These are phyloP conservation scores for Microcebus ravelobensis DNA, from an alignment of 2,113 vertebrate genomes.

Conservation along the genomic window DNA sequence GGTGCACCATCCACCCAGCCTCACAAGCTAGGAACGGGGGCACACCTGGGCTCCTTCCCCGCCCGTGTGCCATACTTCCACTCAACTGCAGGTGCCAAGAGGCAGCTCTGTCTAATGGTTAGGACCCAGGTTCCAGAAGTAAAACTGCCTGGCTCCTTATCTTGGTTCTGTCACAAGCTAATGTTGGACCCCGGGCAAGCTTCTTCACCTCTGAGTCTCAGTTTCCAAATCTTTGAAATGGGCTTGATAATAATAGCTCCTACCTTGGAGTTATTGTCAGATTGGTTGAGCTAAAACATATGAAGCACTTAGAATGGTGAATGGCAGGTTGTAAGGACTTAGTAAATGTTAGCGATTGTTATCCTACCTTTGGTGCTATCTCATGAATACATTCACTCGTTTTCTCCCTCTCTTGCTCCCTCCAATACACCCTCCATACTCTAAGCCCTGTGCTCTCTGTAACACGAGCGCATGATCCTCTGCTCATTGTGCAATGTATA, in stretches of 20 bases:
- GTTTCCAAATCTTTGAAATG: background rate
- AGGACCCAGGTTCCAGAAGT: background rate
- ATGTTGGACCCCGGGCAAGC: background rate
- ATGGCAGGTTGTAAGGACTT: background rate
- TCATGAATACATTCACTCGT: background rate
- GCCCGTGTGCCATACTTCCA: fast-evolving
- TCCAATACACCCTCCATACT: background rate
- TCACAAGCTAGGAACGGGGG: background rate
- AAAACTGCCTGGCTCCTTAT: background rate
- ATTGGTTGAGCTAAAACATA: background rate
- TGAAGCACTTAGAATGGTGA: background rate
- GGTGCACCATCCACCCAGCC: background rate
- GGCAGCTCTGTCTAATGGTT: background rate
- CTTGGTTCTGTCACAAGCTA: background rate
- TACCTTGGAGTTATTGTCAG: background rate
- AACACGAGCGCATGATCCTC: background rate
- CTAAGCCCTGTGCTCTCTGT: background rate
- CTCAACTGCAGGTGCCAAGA: background rate
- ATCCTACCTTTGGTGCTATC: too few relatives aligned
- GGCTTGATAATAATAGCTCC: background rate
- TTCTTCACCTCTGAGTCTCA: background rate
- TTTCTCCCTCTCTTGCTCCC: background rate
- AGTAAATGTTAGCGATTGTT: background rate
- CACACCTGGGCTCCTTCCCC: fast-evolving
- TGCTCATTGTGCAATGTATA: background rate